Evolutionary conservation across 53 echinoderm and acorn worm species (phyloP).

Genomic region (Apostichopus leukothele): DNA sequence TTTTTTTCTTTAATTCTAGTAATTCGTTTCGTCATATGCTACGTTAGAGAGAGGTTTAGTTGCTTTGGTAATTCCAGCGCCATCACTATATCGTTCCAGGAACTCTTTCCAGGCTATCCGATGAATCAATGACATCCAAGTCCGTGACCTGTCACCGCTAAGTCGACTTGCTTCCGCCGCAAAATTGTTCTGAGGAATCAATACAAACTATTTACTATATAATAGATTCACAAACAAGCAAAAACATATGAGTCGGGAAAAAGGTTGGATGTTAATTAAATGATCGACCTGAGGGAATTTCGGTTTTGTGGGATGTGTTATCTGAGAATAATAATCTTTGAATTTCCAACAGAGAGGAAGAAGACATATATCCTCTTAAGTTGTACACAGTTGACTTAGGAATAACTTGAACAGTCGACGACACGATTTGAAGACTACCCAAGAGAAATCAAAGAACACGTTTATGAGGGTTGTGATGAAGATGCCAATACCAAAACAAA

Average conservation of each 20-base stretch:
- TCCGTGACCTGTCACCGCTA: conserved; percentile 12
- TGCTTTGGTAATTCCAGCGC: not conserved
- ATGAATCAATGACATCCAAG: conserved; percentile 7
- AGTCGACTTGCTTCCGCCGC: conserved; percentile 1
- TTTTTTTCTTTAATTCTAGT: not conserved
- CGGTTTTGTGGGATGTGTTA: too few relatives aligned
- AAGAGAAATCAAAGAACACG: not conserved
- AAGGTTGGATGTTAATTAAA: too few relatives aligned
- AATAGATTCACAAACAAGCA: not conserved
- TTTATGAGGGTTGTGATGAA: too few relatives aligned
- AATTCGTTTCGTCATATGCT: conserved; percentile 32
- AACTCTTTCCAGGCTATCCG: conserved; percentile 15
- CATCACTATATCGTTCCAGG: conserved; percentile 23
- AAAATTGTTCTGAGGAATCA: conserved; percentile 3
- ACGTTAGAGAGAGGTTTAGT: conserved; percentile 11
- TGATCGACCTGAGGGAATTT: too few relatives aligned
- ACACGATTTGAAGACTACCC: not conserved
- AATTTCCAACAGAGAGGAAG: too few relatives aligned
- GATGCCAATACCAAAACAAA: too few relatives aligned
- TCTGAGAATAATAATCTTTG: too few relatives aligned
- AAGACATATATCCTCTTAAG: too few relatives aligned
- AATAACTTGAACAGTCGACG: too few relatives aligned
- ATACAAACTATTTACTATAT: not conserved
- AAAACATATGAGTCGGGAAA: too few relatives aligned
- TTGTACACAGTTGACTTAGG: too few relatives aligned